Evolutionary conservation across 2,888 invertebrate species (phyloP).

Genomic region (Acrobasis suavella): DNA sequence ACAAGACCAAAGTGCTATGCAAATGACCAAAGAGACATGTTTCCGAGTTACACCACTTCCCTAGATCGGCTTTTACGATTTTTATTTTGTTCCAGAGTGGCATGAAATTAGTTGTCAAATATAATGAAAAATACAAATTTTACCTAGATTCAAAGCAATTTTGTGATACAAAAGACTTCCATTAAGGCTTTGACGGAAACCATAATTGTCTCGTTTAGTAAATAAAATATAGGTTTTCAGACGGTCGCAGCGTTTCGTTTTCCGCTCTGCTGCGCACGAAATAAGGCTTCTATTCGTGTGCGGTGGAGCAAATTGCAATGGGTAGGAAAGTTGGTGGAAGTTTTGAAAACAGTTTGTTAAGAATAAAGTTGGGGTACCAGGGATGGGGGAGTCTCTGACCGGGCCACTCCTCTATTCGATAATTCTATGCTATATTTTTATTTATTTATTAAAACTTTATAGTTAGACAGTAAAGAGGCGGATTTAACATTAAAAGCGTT

Average conservation of each 20-base stretch:
- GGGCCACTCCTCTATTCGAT: not conserved
- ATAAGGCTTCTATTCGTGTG: not conserved
- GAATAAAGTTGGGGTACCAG: constrained; percentile 8
- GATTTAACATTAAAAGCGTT: too few relatives aligned
- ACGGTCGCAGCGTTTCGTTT: not conserved
- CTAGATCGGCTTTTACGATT: too few relatives aligned
- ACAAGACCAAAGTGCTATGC: too few relatives aligned
- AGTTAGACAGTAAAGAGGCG: too few relatives aligned
- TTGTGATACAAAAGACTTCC: not conserved
- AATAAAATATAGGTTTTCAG: constrained; percentile 9
- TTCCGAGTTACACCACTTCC: too few relatives aligned
- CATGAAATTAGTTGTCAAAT: too few relatives aligned
- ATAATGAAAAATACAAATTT: too few relatives aligned
- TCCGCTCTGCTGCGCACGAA: constrained; percentile 11
- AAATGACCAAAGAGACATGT: too few relatives aligned
- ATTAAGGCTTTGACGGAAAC: constrained; percentile 1
- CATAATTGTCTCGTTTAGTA: constrained; percentile 7
- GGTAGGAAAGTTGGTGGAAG: constrained; percentile 9
- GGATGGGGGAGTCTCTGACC: not conserved
- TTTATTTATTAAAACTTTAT: too few relatives aligned
- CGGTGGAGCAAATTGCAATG: not conserved
- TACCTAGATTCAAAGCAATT: not conserved
- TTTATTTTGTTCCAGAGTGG: too few relatives aligned
- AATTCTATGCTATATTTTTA: not conserved
- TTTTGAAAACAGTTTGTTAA: constrained; percentile 10